Conservation (phyloP, 2,113 vertebrate species). For the Hirundichthys speculiger region DNA sequence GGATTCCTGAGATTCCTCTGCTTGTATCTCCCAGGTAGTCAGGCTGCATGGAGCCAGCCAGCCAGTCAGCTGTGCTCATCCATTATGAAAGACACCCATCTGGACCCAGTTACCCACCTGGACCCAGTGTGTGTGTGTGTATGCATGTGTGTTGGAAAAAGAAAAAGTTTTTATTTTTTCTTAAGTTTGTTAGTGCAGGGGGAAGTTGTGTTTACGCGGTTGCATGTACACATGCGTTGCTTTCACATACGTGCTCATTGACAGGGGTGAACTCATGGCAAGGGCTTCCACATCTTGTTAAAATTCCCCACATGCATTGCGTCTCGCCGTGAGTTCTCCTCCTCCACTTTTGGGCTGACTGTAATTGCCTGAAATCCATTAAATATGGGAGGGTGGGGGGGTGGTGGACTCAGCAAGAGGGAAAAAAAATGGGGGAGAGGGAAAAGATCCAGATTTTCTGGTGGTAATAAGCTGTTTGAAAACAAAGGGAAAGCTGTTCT, state of each 20-base stretch:
- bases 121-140: slow-evolving; percentile 38
- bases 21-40: slow-evolving; percentile 69
- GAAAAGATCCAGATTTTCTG: slow-evolving; percentile 59
- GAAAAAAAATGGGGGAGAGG: slow-evolving; percentile 40
- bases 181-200: slow-evolving; percentile 8
- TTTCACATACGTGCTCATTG: slow-evolving; percentile 4
- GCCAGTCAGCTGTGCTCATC: slow-evolving; percentile 73
- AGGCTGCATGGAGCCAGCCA: slow-evolving; percentile 52
- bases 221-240: slow-evolving; percentile 13
- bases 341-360: slow-evolving; percentile 59
- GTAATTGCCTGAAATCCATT: slow-evolving; percentile 79
- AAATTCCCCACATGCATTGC: slow-evolving; percentile 66
- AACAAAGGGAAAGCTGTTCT: slow-evolving; percentile 72
- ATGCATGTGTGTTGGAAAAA: slow-evolving; percentile 29
- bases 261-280: slow-evolving; percentile 28
- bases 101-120: slow-evolving; percentile 74
- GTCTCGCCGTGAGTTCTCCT: slow-evolving; percentile 55
- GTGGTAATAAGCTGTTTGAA: slow-evolving; percentile 72
- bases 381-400: slow-evolving; percentile 58
- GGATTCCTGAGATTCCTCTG: slow-evolving; percentile 74
- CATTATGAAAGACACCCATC: slow-evolving; percentile 69
- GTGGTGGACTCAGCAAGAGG: slow-evolving; percentile 31
- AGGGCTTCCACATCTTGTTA: slow-evolving; percentile 79
- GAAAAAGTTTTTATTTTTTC: slow-evolving; percentile 42
- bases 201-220: slow-evolving; percentile 37